A percentile compares a stretch with the other conserved stretches of the same genome.
Evolutionary conservation across 2,797 vertebrate genomes (phyloP).

Genomic region (Nannoperca obscura): DNA sequence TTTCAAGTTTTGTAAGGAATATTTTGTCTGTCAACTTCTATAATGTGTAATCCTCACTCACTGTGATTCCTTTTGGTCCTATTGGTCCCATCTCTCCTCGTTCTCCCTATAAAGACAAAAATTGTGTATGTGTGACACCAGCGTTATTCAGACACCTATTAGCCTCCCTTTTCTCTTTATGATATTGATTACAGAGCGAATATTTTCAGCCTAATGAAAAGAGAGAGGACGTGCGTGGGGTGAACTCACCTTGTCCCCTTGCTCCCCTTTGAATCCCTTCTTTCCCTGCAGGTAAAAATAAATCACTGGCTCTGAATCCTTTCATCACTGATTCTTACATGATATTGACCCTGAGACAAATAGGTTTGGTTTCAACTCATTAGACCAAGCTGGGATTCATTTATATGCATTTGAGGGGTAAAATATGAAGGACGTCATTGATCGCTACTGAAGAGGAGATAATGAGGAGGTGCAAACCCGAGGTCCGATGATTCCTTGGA

Average conservation of each 20-base stretch:
- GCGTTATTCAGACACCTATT: background rate
- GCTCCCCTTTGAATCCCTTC: conserved; percentile 87
- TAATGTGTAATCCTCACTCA: conserved; percentile 68
- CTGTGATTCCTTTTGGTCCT: conserved; percentile 83
- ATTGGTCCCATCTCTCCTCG: conserved; percentile 79
- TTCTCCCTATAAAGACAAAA: conserved; percentile 79
- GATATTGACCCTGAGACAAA: conserved; percentile 23
- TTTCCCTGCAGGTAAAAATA: conserved; percentile 86
- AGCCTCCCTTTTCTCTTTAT: background rate
- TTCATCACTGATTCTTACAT: conserved; percentile 42
- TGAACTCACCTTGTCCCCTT: conserved; percentile 87
- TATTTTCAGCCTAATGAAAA: conserved; percentile 24
- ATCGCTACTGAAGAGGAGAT: conserved; percentile 15
- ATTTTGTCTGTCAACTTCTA: background rate
- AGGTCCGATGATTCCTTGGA: conserved; percentile 79
- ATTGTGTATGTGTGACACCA: background rate
- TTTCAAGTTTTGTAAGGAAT: no score
- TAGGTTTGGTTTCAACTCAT: conserved; percentile 27
- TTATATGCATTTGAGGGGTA: conserved; percentile 30
- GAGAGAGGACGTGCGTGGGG: conserved; percentile 10
- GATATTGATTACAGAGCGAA: background rate
- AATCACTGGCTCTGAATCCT: conserved; percentile 45
- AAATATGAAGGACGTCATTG: conserved; percentile 29
- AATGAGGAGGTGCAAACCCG: conserved; percentile 75
- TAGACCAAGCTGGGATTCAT: conserved; percentile 16